Conservation (phyloP, 2,888 invertebrate genomes). For the Melangyna quadrimaculata region DNA sequence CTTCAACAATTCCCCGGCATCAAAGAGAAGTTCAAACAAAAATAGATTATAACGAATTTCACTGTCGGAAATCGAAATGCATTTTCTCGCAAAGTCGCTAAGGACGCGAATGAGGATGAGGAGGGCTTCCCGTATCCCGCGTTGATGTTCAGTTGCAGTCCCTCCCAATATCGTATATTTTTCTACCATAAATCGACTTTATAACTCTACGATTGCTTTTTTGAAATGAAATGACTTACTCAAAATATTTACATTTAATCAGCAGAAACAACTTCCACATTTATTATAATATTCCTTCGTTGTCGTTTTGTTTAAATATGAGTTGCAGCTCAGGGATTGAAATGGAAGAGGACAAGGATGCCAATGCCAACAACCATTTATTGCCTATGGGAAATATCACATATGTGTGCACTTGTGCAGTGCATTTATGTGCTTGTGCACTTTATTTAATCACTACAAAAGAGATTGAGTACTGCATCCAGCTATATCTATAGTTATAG, state of each 20-base stretch:
- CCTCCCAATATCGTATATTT: neutral
- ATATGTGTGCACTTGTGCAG: conserved; percentile 34
- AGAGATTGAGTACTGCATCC: neutral
- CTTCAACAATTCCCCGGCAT: neutral
- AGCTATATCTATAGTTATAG: neutral
- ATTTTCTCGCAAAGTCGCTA: neutral
- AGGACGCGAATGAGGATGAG: neutral
- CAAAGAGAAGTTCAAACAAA: conserved; percentile 38
- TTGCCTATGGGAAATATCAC: conserved; percentile 62
- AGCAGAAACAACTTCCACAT: conserved; percentile 55
- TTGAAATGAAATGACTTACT: conserved; percentile 62
- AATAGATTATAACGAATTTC: conserved; percentile 36
- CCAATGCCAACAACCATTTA: conserved; percentile 14
- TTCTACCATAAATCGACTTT: neutral
- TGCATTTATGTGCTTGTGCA: conserved; percentile 4
- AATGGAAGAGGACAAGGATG: neutral
- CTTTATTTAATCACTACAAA: conserved; percentile 42
- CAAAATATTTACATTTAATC: conserved; percentile 71
- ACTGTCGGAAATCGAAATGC: conserved; percentile 42
- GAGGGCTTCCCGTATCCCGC: neutral
- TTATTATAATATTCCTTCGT: conserved; percentile 35
- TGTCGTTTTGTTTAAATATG: conserved; percentile 45
- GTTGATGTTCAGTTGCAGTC: neutral
- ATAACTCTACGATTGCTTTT: conserved; percentile 27
- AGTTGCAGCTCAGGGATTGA: conserved; percentile 8